Evolutionary conservation across 2,888 invertebrate species (phyloP), one percentile per base, ranked within the genome.

Genomic region (Conistra vaccinii): DNA sequence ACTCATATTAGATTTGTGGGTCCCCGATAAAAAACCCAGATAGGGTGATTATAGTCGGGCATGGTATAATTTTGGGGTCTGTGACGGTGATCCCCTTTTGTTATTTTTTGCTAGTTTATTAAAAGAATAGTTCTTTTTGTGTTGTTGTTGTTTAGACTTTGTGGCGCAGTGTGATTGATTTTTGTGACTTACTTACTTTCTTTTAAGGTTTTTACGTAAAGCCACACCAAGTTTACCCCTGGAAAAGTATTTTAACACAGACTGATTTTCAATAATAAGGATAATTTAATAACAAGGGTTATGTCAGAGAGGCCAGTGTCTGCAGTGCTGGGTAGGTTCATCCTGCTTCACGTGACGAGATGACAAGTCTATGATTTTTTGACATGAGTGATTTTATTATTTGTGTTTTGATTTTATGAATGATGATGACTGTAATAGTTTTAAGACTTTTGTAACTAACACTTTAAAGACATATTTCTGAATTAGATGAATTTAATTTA

Each of bases 1-100:
- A 95, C 92, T 90, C 91, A 90, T 93, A 94, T 94, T 94, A 94
- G 95, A 95, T 95, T 93, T 94, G 94, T 94, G 93, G 94, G 85
- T 70, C 85, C 84, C 79, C 87, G 92, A 92, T 93, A 94, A 94
- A 94, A 94, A 94, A 92, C 89, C 86, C 87, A 73, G 90, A 92
- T 93, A 91, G 91, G 91, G 91, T 93, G 94, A 94, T 94, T 94
- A 94, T 92, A 92, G 93, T 85, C 89, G 89, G 84, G 88, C 84
- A 73, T 70, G 78, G 87, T 91, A 69, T 95, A 94, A 95, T 94
- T 91, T 93, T 85, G 93, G 94, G 94, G 93, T 93, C 87, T 89
- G 89, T 86, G 89, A 89, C 89, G 88, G 89, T 86, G 87, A 80
- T 80, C 88, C 88, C 89, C 88, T 89, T 91, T 90, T 90, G 88